Percentiles rank a stretch among this genome's conserved stretches.
Conservation (phyloP, 92 coral and sea anemone species). For the Blastomussa wellsi region DNA sequence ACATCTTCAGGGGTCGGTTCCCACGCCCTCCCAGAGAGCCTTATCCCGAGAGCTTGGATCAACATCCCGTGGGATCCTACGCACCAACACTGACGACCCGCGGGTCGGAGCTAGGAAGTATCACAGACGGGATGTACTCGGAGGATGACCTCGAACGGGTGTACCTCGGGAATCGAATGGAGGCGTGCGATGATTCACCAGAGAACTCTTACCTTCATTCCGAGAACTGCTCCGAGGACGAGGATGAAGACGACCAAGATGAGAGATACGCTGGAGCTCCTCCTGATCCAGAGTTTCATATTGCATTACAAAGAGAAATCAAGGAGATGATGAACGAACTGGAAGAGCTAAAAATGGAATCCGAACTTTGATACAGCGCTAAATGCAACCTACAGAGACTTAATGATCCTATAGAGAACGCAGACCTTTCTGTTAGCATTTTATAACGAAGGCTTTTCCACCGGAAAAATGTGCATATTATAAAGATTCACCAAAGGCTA, state of each 20-base stretch:
- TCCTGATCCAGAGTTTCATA: constrained; percentile 62
- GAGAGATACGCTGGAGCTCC: constrained; percentile 26
- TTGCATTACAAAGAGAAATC: constrained; percentile 68
- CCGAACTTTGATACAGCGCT: constrained; percentile 54
- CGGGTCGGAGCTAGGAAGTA: constrained; percentile 84
- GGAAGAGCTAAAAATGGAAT: constrained; percentile 76
- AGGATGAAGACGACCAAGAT: constrained; percentile 52
- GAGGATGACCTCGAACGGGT: constrained; percentile 86
- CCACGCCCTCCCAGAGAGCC: constrained; percentile 89
- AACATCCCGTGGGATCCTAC: constrained; percentile 80
- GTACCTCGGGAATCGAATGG: constrained; percentile 88
- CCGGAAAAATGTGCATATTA: background rate
- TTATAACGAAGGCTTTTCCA: background rate
- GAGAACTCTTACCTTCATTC: constrained; percentile 87
- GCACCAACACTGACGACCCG: constrained; percentile 71
- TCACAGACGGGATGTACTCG: constrained; percentile 78
- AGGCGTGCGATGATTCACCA: constrained; percentile 90
- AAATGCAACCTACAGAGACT: background rate
- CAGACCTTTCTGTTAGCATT: background rate
- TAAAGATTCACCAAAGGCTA: background rate
- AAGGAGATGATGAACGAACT: constrained; percentile 78
- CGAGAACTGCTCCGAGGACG: constrained; percentile 82
- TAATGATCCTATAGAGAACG: background rate
- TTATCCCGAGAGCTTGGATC: constrained; percentile 84
- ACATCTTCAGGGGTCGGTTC: constrained; percentile 76